Base-by-base conservation (phyloP, 92 coral and sea anemone genomes). In the Epizoanthus rinbou region DNA sequence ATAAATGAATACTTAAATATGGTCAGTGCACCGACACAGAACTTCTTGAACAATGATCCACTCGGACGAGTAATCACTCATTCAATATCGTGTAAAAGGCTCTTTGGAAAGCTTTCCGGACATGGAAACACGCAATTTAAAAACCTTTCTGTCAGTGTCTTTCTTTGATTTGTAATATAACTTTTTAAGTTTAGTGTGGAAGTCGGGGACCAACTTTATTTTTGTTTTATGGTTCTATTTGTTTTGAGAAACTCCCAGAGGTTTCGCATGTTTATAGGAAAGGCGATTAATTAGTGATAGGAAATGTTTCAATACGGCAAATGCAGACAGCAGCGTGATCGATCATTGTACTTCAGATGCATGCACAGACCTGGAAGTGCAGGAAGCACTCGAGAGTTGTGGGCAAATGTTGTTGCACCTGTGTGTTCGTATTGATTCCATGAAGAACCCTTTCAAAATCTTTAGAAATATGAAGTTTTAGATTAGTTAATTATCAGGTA, bases 281-380 rank as follows among this genome's bases (percentile, higher is more conserved):
- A 28, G 58, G 81, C 31, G 81, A 66, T 75, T n/a, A 57, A 57
- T 57, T 56, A 67, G 73, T n/a, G 50, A 17, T 18, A 7, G 64
- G 53, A 41, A 54, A 54, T 74, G 64, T 63, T 74, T 47, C 41
- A 74, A 35, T 75, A 28, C n/a, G 19, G 70, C 5, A 24, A 35
- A 64, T 37, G 43, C 43, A 37, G 43, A 1, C 43, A 37, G 43
- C 43, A 37, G 6, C 43, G 43, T 37, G 43, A 37, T 37, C 18
- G 18, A 22, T 6, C 15, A 65, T 25, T 31, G 18, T 65, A 28
- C 39, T 4, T 35, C 69, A 64, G 69, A 13, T 24, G 70, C 8
- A 28, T 19, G 23, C 0, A 67, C 28, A 33, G 13, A 14, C 39
- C 47, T 67, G n/a, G 54, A 67, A 28, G 31, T 28, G 31, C 31